Evolutionary conservation across 92 coral and sea anemone species (phyloP), one percentile per base, ranked within the genome.

Genomic region (Pocillopora grandis): DNA sequence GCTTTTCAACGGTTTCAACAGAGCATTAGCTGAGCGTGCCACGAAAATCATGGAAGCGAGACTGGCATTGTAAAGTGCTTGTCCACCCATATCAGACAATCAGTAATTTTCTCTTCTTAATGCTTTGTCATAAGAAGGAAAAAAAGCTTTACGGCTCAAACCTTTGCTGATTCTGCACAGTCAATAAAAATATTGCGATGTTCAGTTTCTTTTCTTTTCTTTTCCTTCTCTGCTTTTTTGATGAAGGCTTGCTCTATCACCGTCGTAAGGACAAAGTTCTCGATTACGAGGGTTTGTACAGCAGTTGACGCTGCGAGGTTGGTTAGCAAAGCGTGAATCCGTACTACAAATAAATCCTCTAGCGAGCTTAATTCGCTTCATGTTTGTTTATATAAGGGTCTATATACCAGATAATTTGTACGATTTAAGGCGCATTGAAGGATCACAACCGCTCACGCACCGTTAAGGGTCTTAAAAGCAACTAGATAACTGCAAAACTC

Each of bases 241-340:
- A 35, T 66, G n/a, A 21, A 62, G 20, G 19, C 18, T 16, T 7
- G 12, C 13, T 11, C 12, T 5, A 23, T 13, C 5, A 20, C 21
- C 10, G 18, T 23, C 14, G 35, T 17, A 23, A 11, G 3, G 48
- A 67, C 52, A 27, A 27, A 67, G 48, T 10, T 67, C 71, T 27
- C 16, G 15, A 12, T 37, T 35, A 23, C 37, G 37, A 35, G 19
- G 19, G 73, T 33, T 36, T 13, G 48, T 16, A 10, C n/a, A 69
- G 72, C 3, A 14, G 14, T 10, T 69, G 74, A 66, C 66, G 23
- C 66, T 81, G 60, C 85, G 63, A 60, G 85, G 68, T 81, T 64
- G 66, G 56, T 69, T 81, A 81, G 77, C 31, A 36, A 81, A 81
- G 85, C 85, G 85, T 81, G 61, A 81, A 81, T 81, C 85, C 85